Percentiles rank a stretch among this genome's conserved stretches.
Evolutionary conservation across 2,797 vertebrate genomes (phyloP).

Genomic region (Tiaroga cobitis): DNA sequence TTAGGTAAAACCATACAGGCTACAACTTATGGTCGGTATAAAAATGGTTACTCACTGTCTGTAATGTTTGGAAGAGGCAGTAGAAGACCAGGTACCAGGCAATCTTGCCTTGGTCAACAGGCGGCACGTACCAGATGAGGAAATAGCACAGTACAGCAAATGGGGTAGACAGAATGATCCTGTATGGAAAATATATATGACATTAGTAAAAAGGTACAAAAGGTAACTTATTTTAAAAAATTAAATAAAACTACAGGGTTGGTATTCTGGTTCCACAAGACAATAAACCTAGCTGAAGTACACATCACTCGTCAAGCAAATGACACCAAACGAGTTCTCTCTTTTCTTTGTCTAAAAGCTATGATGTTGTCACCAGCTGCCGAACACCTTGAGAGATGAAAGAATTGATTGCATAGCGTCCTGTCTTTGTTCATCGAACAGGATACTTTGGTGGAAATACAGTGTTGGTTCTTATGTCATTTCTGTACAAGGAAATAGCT

Average conservation of each 20-base stretch:
- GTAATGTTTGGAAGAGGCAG: conserved; percentile 92
- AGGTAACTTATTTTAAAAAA: background rate
- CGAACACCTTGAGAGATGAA: background rate
- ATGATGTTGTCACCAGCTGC: background rate
- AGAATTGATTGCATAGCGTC: background rate
- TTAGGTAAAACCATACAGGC: too few species aligned
- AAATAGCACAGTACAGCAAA: conserved; percentile 88
- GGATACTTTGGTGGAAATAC: background rate
- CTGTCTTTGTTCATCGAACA: background rate
- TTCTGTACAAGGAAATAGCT: background rate
- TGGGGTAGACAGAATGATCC: conserved; percentile 91
- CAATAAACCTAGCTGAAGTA: too few species aligned
- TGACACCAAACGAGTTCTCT: background rate
- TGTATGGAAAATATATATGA: conserved; percentile 59
- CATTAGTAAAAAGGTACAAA: background rate
- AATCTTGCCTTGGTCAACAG: conserved; percentile 81
- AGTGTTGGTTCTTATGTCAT: background rate
- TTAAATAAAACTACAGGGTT: background rate
- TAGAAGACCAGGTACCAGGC: conserved; percentile 94
- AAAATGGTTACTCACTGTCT: conserved; percentile 83
- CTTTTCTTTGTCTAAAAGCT: background rate
- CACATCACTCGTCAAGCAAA: background rate
- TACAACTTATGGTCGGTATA: background rate
- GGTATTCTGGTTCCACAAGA: background rate
- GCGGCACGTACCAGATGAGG: conserved; percentile 93